Conservation (phyloP, 2,797 vertebrate species). For the Gymnopithys bicolor region DNA sequence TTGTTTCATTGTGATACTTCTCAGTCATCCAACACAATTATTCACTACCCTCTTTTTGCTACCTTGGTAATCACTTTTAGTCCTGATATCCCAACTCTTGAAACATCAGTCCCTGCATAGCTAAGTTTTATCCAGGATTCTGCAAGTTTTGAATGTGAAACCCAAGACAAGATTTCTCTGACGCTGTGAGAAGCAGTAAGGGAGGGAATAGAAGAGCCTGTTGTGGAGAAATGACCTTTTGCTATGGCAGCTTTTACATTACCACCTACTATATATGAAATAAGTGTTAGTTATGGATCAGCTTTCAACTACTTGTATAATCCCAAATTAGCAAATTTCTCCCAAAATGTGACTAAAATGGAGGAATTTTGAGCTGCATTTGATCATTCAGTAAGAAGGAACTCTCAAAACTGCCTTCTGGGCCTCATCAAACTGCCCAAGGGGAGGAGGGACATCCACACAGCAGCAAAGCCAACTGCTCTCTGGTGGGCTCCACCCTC, state of each 20-base stretch:
- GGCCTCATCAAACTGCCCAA: background rate
- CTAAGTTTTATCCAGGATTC: background rate
- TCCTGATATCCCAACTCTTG: background rate
- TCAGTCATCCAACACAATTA: background rate
- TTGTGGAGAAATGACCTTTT: background rate
- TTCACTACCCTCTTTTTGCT: background rate
- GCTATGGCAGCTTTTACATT: background rate
- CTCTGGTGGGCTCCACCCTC: rapidly evolving
- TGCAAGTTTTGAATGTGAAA: background rate
- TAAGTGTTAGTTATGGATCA: background rate
- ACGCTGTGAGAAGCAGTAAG: background rate
- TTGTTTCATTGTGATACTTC: background rate
- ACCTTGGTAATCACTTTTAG: background rate
- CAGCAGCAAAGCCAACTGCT: background rate
- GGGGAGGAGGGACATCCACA: background rate
- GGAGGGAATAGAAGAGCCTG: background rate
- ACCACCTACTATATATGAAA: background rate
- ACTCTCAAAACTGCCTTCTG: background rate
- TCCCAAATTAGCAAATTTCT: background rate
- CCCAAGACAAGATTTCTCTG: background rate
- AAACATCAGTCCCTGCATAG: background rate
- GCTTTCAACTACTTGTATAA: background rate
- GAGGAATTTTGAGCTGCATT: background rate
- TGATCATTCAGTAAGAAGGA: background rate
- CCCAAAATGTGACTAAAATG: background rate